A percentile compares a stretch with the other conserved stretches of the same genome.
Evolutionary conservation across 2,888 invertebrate genomes (phyloP).

Genomic region (Hirtodrosophila trivittata): DNA sequence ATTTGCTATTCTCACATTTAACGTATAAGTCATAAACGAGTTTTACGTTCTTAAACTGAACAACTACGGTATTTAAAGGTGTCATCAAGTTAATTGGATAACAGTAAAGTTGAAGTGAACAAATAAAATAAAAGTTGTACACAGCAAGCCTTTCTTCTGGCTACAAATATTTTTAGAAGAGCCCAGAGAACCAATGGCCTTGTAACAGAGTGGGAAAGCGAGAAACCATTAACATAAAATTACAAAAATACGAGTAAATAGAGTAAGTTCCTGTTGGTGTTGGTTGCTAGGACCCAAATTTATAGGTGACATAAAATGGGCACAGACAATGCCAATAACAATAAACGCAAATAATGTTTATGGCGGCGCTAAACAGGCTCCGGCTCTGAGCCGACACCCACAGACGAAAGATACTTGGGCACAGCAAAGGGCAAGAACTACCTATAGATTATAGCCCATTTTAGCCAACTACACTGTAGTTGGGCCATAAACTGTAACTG

Average conservation of each 20-base stretch:
- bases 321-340: slow-evolving; percentile 79
- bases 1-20: slow-evolving; percentile 36
- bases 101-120: slow-evolving; percentile 38
- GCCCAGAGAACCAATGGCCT: too few relatives aligned
- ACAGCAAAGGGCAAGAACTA: too few relatives aligned
- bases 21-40: too few relatives aligned
- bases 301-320: slow-evolving; percentile 72
- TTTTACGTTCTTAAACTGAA: too few relatives aligned
- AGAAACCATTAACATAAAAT: slow-evolving; percentile 75
- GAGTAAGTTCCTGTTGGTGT: slow-evolving; percentile 40
- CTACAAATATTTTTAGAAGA: too few relatives aligned
- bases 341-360: slow-evolving; percentile 79
- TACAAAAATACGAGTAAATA: slow-evolving; percentile 70
- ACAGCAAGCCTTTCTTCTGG: too few relatives aligned
- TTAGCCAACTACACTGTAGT: too few relatives aligned
- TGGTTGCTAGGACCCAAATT: slow-evolving; percentile 55
- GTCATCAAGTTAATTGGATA: slow-evolving; percentile 61
- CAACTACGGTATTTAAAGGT: slow-evolving; percentile 44
- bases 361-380: slow-evolving; percentile 66
- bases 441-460: too few relatives aligned
- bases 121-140: too few relatives aligned
- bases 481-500: too few relatives aligned
- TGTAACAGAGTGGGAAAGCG: too few relatives aligned
- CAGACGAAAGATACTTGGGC: too few relatives aligned
- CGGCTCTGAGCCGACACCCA: slow-evolving; percentile 27